Evolutionary conservation across 2,113 vertebrate genomes (phyloP).

Genomic region (Serilophus lunatus): DNA sequence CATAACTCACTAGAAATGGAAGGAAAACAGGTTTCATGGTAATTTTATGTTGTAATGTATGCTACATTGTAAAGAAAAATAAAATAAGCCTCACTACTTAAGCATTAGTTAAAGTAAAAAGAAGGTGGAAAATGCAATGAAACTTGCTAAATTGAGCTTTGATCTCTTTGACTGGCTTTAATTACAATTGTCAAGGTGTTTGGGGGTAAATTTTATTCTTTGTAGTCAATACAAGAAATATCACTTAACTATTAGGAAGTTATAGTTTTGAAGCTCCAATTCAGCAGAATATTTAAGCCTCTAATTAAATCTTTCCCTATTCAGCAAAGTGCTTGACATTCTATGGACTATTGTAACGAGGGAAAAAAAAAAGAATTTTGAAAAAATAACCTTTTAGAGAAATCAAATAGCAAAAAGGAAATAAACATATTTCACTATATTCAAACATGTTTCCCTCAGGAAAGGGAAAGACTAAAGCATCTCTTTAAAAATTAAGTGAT

Average conservation of each 20-base stretch:
- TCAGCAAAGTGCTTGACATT: background rate
- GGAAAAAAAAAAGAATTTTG: background rate
- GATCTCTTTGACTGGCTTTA: background rate
- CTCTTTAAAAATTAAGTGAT: background rate
- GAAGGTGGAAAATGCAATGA: background rate
- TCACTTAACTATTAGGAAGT: background rate
- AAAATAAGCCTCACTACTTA: background rate
- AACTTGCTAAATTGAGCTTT: background rate
- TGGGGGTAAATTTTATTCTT: background rate
- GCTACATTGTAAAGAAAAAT: background rate
- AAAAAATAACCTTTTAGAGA: background rate
- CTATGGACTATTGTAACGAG: background rate
- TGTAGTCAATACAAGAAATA: background rate
- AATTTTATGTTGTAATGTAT: background rate
- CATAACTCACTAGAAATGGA: background rate
- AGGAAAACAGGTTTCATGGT: background rate
- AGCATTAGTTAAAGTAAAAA: background rate
- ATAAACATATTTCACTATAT: background rate
- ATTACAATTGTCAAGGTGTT: background rate
- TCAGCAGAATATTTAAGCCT: conserved; percentile 5
- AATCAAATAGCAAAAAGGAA: background rate
- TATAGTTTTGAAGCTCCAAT: background rate
- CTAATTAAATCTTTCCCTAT: background rate
- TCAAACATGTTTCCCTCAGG: background rate
- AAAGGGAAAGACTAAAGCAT: background rate